Percentiles rank a stretch among this genome's conserved stretches.
Conservation (phyloP, 2,888 invertebrate genomes). For the Pseudococcus jackbeardsleyi region DNA sequence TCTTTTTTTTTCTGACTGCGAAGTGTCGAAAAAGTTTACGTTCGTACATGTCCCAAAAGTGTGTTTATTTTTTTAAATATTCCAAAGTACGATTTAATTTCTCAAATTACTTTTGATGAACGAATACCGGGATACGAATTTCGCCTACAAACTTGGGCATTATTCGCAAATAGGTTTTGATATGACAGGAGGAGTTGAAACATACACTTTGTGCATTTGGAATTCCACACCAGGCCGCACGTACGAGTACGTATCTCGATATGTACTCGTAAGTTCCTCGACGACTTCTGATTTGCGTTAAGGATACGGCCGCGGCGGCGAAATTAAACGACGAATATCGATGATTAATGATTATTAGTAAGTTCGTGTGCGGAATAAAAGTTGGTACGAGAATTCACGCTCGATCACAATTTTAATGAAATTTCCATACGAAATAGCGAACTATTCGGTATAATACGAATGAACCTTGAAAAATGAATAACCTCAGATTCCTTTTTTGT, state of each 20-base stretch:
- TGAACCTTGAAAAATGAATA: constrained; percentile 41
- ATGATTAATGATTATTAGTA: constrained; percentile 49
- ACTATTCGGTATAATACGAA: constrained; percentile 16
- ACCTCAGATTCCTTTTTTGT: constrained; percentile 34
- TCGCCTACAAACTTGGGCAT: neutral
- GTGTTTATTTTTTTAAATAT: neutral
- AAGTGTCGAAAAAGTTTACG: neutral
- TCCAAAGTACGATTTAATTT: neutral
- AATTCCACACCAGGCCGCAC: neutral
- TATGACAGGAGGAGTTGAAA: neutral
- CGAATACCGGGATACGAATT: too few relatives aligned
- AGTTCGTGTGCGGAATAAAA: constrained; percentile 47
- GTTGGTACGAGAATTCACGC: constrained; percentile 6
- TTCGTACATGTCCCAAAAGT: neutral
- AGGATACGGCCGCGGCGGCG: neutral
- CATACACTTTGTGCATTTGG: neutral
- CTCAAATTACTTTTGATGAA: neutral
- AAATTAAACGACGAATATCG: constrained; percentile 51
- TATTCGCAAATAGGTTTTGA: neutral
- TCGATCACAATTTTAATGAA: constrained; percentile 44
- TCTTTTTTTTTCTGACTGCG: neutral
- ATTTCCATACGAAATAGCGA: constrained; percentile 31
- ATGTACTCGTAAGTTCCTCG: constrained; percentile 16
- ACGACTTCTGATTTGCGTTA: constrained; percentile 25
- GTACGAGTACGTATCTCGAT: neutral